phyloP scores from a whole-genome alignment of 2,888 invertebrate genomes.

The Eueremaeus valkanovi region DNA sequence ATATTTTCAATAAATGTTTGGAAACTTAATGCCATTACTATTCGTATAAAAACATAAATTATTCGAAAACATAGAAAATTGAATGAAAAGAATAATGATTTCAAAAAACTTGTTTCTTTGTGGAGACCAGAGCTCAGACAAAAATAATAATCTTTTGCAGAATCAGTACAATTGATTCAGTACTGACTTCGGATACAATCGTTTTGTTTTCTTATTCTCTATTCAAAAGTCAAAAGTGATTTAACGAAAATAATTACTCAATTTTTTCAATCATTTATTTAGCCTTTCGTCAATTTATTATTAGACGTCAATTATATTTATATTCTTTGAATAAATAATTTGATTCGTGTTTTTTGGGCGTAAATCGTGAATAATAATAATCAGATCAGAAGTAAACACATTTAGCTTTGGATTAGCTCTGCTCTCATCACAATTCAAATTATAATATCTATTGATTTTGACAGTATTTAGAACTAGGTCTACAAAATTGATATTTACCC shows the following conservation, averaged over 20 bases:
- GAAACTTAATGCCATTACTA: too few species aligned
- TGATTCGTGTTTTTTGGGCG: neutral
- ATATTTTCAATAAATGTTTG: too few species aligned
- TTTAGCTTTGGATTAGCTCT: neutral
- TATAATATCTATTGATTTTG: too few species aligned
- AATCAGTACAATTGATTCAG: neutral
- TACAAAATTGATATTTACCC: too few species aligned
- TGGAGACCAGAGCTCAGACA: neutral
- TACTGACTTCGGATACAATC: neutral
- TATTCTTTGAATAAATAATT: neutral
- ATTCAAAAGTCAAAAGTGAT: neutral
- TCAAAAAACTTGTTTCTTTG: neutral
- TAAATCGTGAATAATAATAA: conserved; percentile 3
- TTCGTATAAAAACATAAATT: too few species aligned
- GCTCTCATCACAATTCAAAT: too few species aligned
- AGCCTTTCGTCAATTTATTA: neutral
- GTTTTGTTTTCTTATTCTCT: neutral
- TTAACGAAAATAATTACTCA: neutral
- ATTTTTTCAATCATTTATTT: neutral
- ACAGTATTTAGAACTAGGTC: too few species aligned
- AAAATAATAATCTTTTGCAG: neutral
- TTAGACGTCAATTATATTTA: too few species aligned
- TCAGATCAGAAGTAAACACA: neutral
- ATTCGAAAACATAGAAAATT: too few species aligned
- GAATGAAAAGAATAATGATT: too few species aligned